Evolutionary conservation across 2,113 vertebrate species (phyloP), one percentile per base, ranked within the genome.

Genomic region (Bucco capensis): DNA sequence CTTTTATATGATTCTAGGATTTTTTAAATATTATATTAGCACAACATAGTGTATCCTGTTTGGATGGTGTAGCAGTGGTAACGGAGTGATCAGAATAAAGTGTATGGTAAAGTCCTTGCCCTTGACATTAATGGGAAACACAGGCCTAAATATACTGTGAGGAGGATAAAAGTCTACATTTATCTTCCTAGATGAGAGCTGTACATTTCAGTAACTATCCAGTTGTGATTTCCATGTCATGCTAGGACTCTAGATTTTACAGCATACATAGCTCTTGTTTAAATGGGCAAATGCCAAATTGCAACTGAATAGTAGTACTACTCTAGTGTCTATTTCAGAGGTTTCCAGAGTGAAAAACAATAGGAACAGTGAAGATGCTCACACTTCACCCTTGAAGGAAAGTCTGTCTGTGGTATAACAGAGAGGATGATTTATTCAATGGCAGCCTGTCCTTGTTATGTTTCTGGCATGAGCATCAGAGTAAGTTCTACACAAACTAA

Each of bases 391-490:
- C 54, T 75, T 77, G 46, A 56, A 86, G 14, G n/a, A 62, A 51
- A 57, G 33, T 49, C 21, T 93, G 16, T n/a, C 47, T 74, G 18
- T 24, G 25, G 8, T 14, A 28, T 76, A 61, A 72, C 18, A 89
- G 10, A 81, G 42, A 4, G 3, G 76, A 56, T 47, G 38, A 57
- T 88, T 87, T 93, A 53, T 89, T 72, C 28, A 75, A 67, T 67
- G 14, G 25, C 17, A 73, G 10, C 9, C 64, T 54, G 73, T 24
- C 35, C 54, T 75, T 85, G 6, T 73, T 35, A 11, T 72, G 19
- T 81, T 89, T 86, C 57, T 61, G 87, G 19, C 28, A 53, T 85
- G 46, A 37, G 14, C 70, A 84, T 40, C 78, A 53, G 87, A 91
- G 56, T 88, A 75, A 72, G 31, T 80, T 88, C 79, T 42, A 72